A percentile compares a stretch with the other conserved stretches of the same genome.
phyloP scores from a whole-genome alignment of 2,797 vertebrate genomes.

The Paedocypris micromegethes region DNA sequence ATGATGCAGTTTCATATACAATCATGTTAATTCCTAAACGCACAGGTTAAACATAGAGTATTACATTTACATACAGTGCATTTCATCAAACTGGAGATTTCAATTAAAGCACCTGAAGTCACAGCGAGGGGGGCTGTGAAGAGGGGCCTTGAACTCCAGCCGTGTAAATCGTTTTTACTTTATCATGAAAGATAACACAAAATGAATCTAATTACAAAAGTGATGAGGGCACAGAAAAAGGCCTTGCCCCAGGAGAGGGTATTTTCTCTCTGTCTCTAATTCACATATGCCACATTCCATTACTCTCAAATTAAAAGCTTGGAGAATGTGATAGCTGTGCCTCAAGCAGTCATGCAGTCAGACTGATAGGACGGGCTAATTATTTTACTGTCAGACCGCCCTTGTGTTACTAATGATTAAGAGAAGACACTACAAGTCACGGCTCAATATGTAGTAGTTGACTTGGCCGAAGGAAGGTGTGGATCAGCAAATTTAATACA shows the following conservation, averaged over 20 bases:
- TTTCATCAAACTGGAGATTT: neutral
- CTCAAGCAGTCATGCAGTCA: slow-evolving; percentile 67
- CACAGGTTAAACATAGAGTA: too few species aligned
- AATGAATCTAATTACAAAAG: slow-evolving; percentile 67
- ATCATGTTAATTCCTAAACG: too few species aligned
- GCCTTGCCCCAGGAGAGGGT: slow-evolving; percentile 59
- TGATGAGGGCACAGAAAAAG: slow-evolving; percentile 66
- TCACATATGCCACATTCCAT: slow-evolving; percentile 50
- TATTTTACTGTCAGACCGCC: slow-evolving; percentile 67
- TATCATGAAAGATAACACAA: slow-evolving; percentile 64
- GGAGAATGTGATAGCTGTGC: slow-evolving; percentile 65
- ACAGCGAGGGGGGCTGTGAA: slow-evolving; percentile 49
- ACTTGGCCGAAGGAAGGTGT: slow-evolving; percentile 18
- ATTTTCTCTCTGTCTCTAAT: slow-evolving; percentile 50
- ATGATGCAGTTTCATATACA: too few species aligned
- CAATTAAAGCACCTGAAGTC: slow-evolving; percentile 19
- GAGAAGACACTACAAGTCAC: neutral
- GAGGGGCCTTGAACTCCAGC: slow-evolving; percentile 61
- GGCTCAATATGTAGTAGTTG: neutral
- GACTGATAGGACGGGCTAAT: slow-evolving; percentile 67
- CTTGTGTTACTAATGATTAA: slow-evolving; percentile 44
- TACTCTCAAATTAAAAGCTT: slow-evolving; percentile 70
- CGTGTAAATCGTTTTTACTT: slow-evolving; percentile 59
- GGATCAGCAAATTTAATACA: neutral
- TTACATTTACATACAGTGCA: too few species aligned